Evolutionary conservation across 2,797 vertebrate species (phyloP).

Genomic region (Pseudochirops cupreus): DNA sequence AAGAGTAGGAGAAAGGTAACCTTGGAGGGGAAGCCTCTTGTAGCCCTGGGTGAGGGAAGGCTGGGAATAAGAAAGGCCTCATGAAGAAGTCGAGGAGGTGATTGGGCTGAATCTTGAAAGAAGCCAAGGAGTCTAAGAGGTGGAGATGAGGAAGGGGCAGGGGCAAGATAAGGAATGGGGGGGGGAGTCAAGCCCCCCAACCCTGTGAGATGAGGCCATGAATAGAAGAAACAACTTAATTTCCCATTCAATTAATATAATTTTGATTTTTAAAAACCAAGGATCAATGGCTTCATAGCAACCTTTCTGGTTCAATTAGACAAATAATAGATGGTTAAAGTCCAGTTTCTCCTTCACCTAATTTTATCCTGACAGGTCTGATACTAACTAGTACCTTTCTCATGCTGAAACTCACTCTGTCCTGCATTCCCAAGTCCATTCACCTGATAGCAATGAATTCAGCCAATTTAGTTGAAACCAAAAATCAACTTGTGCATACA

Average conservation of each 20-base stretch:
- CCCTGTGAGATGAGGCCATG: not conserved
- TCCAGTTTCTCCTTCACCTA: conserved; percentile 25
- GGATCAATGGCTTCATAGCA: not conserved
- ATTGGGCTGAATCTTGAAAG: not conserved
- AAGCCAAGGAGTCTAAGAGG: not conserved
- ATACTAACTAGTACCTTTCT: conserved; percentile 49
- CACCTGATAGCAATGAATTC: conserved; percentile 90
- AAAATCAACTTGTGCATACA: conserved; percentile 74
- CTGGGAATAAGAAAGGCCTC: not conserved
- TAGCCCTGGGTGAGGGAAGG: not conserved
- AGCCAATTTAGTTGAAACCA: conserved; percentile 87
- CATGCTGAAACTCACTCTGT: conserved; percentile 56
- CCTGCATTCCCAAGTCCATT: conserved; percentile 78
- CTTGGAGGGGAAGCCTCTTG: not conserved
- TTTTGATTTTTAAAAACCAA: not conserved
- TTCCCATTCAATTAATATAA: conserved; percentile 50
- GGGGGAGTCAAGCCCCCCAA: too few relatives aligned
- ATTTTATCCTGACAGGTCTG: conserved; percentile 64
- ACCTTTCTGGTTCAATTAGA: conserved; percentile 58
- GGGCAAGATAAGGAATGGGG: not conserved
- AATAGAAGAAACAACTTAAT: conserved; percentile 35
- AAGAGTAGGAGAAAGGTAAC: not conserved
- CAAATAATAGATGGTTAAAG: conserved; percentile 40
- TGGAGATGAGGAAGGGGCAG: not conserved
- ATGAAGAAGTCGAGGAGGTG: not conserved